Base-by-base conservation (phyloP, 2,113 vertebrate species). In the Mastomys natalensis region DNA sequence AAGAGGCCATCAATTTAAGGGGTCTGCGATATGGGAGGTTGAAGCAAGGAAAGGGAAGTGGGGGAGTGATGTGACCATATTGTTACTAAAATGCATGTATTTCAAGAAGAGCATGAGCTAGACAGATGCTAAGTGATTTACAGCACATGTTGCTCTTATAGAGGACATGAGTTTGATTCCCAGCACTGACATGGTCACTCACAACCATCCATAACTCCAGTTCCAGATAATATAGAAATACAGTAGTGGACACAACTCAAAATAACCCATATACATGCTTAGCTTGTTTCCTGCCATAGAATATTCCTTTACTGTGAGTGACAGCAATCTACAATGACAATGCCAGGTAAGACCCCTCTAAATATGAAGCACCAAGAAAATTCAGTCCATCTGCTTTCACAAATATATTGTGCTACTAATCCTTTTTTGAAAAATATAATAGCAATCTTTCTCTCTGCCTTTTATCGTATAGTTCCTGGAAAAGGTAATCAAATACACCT, bases 391-490 rank as follows among this genome's bases (percentile, higher is more conserved):
- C 81, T 3, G 0, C 6, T 95, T 82, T 94, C 73, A 87, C 48
- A 77, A 94, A 78, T 84, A 72, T 3, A 87, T 40, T 73, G 9
- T 87, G n/a, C 21, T 72, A 55, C 51, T 74, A 62, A 80, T 88
- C 78, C 68, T 34, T 60, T 90, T 91, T 89, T 43, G 3, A 29
- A 64, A 29, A 62, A 62, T 73, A 80, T 16, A 91, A 64, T 24
- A 91, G 55, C 10, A 74, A 77, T 51, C n/a, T 92, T 94, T 94
- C 74, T n/a, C 51, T 60, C 62, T 89, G 26, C 34, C 51, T 29
- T 37, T 85, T 77, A 45, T 6, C 72, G 26, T 43, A 5, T 7
- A 84, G 34, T 40, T 29, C 48, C 51, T 87, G 48, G 60, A 12
- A 74, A 64, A 87, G 3, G 19, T 26, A 21, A 48, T 62, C 17